Conservation (phyloP, 2,888 invertebrate genomes). For the Dromius quadrimaculatus region DNA sequence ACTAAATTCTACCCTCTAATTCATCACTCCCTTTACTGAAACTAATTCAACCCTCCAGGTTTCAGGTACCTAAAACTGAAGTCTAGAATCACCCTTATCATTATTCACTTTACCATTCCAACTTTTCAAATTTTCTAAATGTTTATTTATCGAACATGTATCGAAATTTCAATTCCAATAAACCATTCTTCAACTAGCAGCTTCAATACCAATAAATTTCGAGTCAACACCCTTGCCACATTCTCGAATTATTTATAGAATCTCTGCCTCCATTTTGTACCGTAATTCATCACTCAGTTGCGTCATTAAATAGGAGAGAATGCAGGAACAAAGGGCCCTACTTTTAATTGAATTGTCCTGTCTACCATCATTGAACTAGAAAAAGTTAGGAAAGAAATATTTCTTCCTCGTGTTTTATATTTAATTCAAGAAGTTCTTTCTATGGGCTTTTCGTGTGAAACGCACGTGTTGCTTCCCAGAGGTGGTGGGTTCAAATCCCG, state of each 20-base stretch:
- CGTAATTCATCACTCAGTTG: constrained; percentile 11
- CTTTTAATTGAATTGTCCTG: constrained; percentile 50
- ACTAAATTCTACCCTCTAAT: constrained; percentile 23
- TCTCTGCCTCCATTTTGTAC: constrained; percentile 3
- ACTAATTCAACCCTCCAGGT: constrained; percentile 31
- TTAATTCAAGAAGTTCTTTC: constrained; percentile 44
- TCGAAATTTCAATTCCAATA: constrained; percentile 23
- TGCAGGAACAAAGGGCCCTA: not conserved
- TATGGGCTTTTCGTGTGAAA: constrained; percentile 48
- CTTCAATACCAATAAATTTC: constrained; percentile 36
- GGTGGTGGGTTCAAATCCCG: constrained; percentile 32
- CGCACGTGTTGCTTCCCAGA: constrained; percentile 41
- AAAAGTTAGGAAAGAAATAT: constrained; percentile 4
- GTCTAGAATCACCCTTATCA: constrained; percentile 22
- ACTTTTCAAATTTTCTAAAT: not conserved
- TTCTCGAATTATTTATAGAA: constrained; percentile 27
- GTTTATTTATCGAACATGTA: not conserved
- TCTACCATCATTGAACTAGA: constrained; percentile 28
- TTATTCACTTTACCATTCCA: not conserved
- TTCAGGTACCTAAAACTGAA: no score
- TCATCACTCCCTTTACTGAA: not conserved
- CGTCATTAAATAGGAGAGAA: constrained; percentile 17
- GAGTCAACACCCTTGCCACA: constrained; percentile 28
- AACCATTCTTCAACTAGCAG: constrained; percentile 31
- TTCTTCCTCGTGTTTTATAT: constrained; percentile 29